Evolutionary conservation across 2,888 invertebrate genomes (phyloP).

Genomic region (Nematopogon swammerdamellus): DNA sequence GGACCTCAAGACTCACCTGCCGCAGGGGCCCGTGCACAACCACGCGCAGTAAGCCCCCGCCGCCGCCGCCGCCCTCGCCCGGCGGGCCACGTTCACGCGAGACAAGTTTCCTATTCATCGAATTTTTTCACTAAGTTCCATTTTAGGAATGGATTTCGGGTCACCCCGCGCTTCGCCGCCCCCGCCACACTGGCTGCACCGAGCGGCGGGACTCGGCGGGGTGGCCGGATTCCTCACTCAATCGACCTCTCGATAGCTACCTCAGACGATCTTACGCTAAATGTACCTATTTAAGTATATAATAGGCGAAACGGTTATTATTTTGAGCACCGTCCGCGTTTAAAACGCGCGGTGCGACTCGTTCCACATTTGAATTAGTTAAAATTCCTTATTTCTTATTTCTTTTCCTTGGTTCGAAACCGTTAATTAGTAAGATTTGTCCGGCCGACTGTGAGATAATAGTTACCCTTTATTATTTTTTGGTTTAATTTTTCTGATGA

Average conservation of each 20-base stretch:
- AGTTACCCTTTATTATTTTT: slow-evolving; percentile 33
- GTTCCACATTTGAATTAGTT: not conserved
- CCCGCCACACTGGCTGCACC: not conserved
- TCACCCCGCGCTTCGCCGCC: not conserved
- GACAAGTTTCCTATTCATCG: not conserved
- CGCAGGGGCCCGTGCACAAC: slow-evolving; percentile 58
- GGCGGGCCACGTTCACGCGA: not conserved
- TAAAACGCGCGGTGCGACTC: not conserved
- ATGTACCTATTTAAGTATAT: no score
- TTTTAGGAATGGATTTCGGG: not conserved
- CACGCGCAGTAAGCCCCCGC: slow-evolving; percentile 56
- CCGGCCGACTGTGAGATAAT: slow-evolving; percentile 43
- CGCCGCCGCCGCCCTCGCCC: no score
- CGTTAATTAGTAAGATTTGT: slow-evolving; percentile 21
- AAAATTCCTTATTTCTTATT: slow-evolving; percentile 8
- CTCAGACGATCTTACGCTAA: not conserved
- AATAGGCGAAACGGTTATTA: no score
- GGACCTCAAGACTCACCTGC: slow-evolving; percentile 63
- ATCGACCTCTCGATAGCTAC: not conserved
- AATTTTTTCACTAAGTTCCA: slow-evolving; percentile 13
- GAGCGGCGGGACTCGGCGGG: not conserved
- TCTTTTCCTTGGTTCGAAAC: slow-evolving; percentile 25
- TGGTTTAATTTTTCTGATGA: not conserved
- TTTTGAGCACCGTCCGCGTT: not conserved
- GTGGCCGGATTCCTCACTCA: not conserved